Conservation (phyloP, 53 echinoderm and acorn worm species). For the Hippasteria phrygiana region DNA sequence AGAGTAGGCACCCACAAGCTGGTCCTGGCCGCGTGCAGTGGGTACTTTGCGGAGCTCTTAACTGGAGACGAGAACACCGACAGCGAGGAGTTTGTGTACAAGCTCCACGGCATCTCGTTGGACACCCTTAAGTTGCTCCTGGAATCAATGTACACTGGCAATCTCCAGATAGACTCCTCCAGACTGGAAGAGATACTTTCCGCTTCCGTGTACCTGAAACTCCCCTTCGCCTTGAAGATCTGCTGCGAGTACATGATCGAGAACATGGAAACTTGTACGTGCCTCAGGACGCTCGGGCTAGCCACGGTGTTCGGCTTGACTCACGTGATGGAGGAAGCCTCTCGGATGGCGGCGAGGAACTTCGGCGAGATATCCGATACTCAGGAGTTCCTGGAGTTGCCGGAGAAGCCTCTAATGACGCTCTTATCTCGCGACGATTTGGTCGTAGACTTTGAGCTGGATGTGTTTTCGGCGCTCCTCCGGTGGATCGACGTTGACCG, state of each 20-base stretch:
- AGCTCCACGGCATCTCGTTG: conserved; percentile 84
- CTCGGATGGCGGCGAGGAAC: conserved; percentile 70
- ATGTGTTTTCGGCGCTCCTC: conserved; percentile 70
- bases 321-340: conserved; percentile 72
- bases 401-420: conserved; percentile 66
- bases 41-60: conserved; percentile 86
- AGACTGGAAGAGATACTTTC: conserved; percentile 84
- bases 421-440: conserved; percentile 85
- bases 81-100: conserved; percentile 84
- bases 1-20: conserved; percentile 86
- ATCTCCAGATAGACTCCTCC: conserved; percentile 74
- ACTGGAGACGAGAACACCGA: conserved; percentile 72
- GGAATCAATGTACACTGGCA: conserved; percentile 89
- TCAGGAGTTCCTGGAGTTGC: conserved; percentile 78
- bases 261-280: conserved; percentile 71
- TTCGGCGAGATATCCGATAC: conserved; percentile 67
- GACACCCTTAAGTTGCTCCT: conserved; percentile 78
- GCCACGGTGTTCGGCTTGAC: conserved; percentile 79
- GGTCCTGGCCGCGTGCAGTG: conserved; percentile 87
- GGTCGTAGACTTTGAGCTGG: conserved; percentile 77
- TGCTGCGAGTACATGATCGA: conserved; percentile 81
- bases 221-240: conserved; percentile 71
- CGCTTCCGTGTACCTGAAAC: conserved; percentile 80
- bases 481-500: conserved; percentile 81
- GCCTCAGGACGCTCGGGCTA: conserved; percentile 79